Base-by-base conservation (phyloP, 2,888 invertebrate genomes). In the Chrysotoxum bicinctum region DNA sequence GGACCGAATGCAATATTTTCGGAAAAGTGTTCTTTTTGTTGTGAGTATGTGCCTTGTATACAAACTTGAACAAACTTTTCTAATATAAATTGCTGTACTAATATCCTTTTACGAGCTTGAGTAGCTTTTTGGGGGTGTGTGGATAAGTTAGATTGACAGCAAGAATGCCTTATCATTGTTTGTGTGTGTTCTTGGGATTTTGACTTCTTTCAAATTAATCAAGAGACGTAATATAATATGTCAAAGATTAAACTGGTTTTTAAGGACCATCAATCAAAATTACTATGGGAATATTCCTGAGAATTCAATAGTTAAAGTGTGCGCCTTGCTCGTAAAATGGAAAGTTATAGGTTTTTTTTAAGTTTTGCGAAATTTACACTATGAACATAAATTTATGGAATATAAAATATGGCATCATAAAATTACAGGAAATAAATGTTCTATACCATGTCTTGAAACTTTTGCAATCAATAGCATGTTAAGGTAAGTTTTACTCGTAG, bases 61-160 rank as follows among this genome's bases (percentile, higher is more conserved):
- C 10, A 60, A 60, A 64, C 45, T 48, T 37, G 19, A 37, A 45
- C 62, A 37, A 48, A 64, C 32, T 56, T 48, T 23, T 58, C 32
- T 79, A 58, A 79, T 79, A 48, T 35, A 66, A 79, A 79, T 30
- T 79, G 78, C 66, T 72, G 64, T 73, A 32, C 64, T 50, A 73
- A 73, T 66, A 79, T 66, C 58, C 72, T 35, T 54, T 69, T 76
- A 30, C 54, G 45, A 54, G 21, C 35, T 26, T 56, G 30, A 60
- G 66, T 66, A 50, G 66, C 50, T 66, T 35, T 35, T 12, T 19
- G 6, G 8, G 23, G 48, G 9, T 19, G 10, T 19, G 16, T 52
- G 64, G 26, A 56, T 50, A 52, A 43, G 19, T 37, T 69, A 43
- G 69, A 69, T 50, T 76, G 76, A 76, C 69, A 52, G 37, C 52